phyloP scores from a whole-genome alignment of 2,113 vertebrate species.

The Psephotus haematonotus region DNA sequence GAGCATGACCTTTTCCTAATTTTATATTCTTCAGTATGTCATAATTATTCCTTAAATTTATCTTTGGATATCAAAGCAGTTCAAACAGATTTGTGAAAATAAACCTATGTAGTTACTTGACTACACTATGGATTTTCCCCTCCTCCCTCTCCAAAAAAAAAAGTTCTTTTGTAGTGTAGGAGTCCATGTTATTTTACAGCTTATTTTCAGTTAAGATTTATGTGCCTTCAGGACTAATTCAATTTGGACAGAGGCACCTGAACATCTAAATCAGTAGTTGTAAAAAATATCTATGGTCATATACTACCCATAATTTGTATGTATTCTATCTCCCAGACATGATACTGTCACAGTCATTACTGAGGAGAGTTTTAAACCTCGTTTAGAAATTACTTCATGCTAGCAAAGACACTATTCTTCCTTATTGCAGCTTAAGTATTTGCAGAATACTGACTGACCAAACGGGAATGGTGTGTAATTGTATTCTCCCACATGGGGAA shows the following conservation, averaged over 20 bases:
- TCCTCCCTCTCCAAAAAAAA: neutral
- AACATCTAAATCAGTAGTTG: neutral
- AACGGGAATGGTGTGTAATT: neutral
- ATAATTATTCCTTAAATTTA: neutral
- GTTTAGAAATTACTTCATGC: neutral
- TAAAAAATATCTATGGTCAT: neutral
- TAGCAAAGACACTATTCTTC: neutral
- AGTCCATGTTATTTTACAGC: neutral
- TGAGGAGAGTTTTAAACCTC: neutral
- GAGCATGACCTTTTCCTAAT: neutral
- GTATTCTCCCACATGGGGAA: neutral
- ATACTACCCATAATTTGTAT: neutral
- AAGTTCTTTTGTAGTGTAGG: neutral
- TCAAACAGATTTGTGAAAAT: neutral
- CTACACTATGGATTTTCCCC: neutral
- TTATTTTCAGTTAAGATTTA: neutral
- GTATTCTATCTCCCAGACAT: neutral
- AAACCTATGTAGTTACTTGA: neutral
- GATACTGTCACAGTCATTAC: neutral
- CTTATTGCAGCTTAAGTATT: neutral
- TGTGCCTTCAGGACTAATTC: neutral
- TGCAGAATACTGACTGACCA: neutral
- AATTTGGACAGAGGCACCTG: neutral
- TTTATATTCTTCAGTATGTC: neutral
- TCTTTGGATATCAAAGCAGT: neutral